phyloP scores from a whole-genome alignment of 2,888 invertebrate genomes.

The Limenitis arthemis region DNA sequence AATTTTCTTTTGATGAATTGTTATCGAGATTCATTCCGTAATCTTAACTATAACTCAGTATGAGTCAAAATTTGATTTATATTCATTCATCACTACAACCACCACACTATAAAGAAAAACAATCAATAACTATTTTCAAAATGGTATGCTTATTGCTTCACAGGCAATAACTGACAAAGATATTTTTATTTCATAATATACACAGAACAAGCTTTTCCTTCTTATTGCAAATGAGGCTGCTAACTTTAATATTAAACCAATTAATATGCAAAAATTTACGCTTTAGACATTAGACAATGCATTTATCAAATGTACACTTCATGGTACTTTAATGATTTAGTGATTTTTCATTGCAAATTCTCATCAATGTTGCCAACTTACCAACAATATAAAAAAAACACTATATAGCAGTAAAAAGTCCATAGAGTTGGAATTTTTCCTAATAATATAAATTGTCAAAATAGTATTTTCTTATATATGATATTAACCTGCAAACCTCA shows the following conservation, averaged over 20 bases:
- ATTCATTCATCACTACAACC: constrained; percentile 30
- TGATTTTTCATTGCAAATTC: constrained; percentile 17
- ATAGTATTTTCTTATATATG: no score
- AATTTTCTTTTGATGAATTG: constrained; percentile 61
- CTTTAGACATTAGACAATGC: constrained; percentile 8
- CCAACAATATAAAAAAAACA: no score
- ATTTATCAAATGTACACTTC: background rate
- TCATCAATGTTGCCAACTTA: background rate
- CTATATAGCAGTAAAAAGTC: no score
- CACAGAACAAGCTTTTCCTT: background rate
- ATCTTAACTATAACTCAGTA: constrained; percentile 25
- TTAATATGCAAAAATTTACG: constrained; percentile 5
- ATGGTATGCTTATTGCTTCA: constrained; percentile 20
- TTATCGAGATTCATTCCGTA: constrained; percentile 65
- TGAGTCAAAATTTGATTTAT: constrained; percentile 21
- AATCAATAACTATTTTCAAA: constrained; percentile 47
- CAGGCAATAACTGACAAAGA: constrained; percentile 14
- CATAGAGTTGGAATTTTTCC: no score
- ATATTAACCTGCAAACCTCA: no score
- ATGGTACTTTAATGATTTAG: background rate
- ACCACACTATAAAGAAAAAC: constrained; percentile 39
- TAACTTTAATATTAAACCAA: constrained; percentile 5
- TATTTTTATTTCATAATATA: constrained; percentile 3
- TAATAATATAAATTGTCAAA: no score
- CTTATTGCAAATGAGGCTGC: background rate